Percentiles rank a stretch among this genome's conserved stretches.
These are phyloP conservation scores for Cistogaster globosa DNA, from an alignment of 2,888 invertebrate genomes.

Conservation along the genomic window DNA sequence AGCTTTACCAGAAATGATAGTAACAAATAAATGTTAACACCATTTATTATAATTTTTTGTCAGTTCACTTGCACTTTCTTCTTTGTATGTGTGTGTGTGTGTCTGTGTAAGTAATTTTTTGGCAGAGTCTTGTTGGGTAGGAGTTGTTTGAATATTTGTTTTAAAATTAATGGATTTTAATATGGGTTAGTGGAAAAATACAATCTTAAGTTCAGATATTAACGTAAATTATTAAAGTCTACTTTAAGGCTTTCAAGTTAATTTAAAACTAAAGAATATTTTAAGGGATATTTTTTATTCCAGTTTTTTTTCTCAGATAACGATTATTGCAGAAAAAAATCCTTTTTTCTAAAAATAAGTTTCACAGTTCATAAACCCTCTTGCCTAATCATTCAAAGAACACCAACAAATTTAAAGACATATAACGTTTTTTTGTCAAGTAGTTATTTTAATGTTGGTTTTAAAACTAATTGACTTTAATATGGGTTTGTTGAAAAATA, in stretches of 20 bases:
- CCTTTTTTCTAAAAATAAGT: neutral
- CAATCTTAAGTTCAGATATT: conserved; percentile 22
- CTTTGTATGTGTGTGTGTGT: conserved; percentile 1
- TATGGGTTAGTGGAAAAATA: conserved; percentile 59
- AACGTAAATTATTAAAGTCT: neutral
- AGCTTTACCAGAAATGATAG: conserved; percentile 61
- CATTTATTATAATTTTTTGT: conserved; percentile 59
- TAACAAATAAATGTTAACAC: conserved; percentile 68
- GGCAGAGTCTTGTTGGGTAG: conserved; percentile 36
- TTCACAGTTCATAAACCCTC: too few relatives aligned
- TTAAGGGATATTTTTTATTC: neutral
- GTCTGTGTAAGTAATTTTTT: neutral
- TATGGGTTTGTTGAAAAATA: conserved; percentile 58
- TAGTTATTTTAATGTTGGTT: conserved; percentile 41
- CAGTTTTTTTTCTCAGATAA: too few relatives aligned
- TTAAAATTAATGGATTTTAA: conserved; percentile 66
- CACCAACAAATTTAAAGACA: too few relatives aligned
- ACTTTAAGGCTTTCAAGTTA: conserved; percentile 4
- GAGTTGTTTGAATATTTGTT: conserved; percentile 40
- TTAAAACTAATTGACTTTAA: conserved; percentile 65
- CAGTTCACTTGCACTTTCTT: conserved; percentile 59
- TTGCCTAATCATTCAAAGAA: too few relatives aligned
- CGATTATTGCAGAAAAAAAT: too few relatives aligned
- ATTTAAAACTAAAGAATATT: neutral
- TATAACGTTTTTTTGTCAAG: conserved; percentile 9